Evolutionary conservation across 2,888 invertebrate genomes (phyloP).

Genomic region (Hirtodrosophila confusa): DNA sequence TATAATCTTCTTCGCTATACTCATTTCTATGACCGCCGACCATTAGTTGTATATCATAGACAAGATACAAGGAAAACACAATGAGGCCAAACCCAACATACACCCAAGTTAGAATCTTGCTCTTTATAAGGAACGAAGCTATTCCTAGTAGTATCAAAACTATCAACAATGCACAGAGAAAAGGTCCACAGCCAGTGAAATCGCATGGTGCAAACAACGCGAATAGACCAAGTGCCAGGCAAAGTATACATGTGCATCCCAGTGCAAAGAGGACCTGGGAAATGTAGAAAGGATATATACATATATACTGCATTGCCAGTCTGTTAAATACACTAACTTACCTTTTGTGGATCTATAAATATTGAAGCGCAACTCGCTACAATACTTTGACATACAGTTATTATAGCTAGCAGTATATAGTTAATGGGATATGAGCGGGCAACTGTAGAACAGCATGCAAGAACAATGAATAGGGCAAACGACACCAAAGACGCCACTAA

Average conservation of each 20-base stretch:
- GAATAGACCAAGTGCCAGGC: constrained; percentile 30
- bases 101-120: background rate
- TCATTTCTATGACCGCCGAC: constrained; percentile 37
- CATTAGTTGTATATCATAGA: constrained; percentile 52
- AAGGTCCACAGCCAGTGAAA: constrained; percentile 49
- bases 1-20: constrained; percentile 49
- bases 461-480: background rate
- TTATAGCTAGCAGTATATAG: constrained; percentile 29
- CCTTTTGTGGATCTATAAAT: too few species aligned
- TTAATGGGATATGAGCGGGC: constrained; percentile 38
- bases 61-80: constrained; percentile 21
- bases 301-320: too few species aligned
- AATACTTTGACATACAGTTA: too few species aligned
- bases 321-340: too few species aligned
- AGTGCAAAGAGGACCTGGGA: constrained; percentile 47
- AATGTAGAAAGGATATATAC: background rate
- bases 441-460: constrained; percentile 5
- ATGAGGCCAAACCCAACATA: constrained; percentile 15
- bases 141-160: constrained; percentile 1
- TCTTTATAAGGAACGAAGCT: background rate
- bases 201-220: constrained; percentile 55
- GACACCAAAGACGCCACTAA: background rate
- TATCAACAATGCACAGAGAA: constrained; percentile 5
- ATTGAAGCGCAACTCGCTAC: too few species aligned
- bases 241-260: constrained; percentile 21